Evolutionary conservation across 1,140 invertebrate genomes (phyloP), one percentile per base, ranked within the genome.

Genomic region (Phenacoccus solenopsis): DNA sequence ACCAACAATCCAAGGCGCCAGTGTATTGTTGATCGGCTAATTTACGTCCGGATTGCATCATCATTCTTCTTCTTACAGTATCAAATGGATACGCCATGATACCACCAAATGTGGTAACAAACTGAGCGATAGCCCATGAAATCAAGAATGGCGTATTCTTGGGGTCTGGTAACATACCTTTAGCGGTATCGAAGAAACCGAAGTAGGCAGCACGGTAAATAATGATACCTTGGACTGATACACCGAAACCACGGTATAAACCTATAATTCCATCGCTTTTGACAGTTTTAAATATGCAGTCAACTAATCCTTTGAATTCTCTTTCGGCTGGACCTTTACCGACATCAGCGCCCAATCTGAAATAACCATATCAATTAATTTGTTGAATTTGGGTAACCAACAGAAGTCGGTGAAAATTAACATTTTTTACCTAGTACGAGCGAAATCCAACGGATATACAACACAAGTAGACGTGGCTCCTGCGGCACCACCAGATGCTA

Each of bases 401-500:
- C n/a, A n/a, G n/a, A n/a, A n/a, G n/a, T n/a, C n/a, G n/a, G n/a
- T n/a, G n/a, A n/a, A n/a, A n/a, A n/a, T n/a, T n/a, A n/a, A n/a
- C n/a, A n/a, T n/a, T n/a, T n/a, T 73, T 75, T 78, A 89, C 88
- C 94, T 87, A 71, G 94, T 98, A 84, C 95, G 84, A 76, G 91
- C 93, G 80, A 93, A 97, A 82, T 97, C 95, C 56, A 98, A 84
- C 22, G 95, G 95, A 78, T 98, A 98, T 68, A 98, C 94, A 76
- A 98, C 95, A 80, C 90, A 93, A 27, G 97, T 84, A 27, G 94
- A 97, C 20, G 93, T 91, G 22, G 93, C 94, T 77, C 95, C 95
- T 76, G 95, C 93, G 71, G 91, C 91, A 80, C 94, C 94, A 82
- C 94, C 94, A 75, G 93, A 94, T 7, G 91, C 90, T 74, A 97